Base-by-base conservation (phyloP, 2,113 vertebrate genomes). In the Puffinus mauretanicus region DNA sequence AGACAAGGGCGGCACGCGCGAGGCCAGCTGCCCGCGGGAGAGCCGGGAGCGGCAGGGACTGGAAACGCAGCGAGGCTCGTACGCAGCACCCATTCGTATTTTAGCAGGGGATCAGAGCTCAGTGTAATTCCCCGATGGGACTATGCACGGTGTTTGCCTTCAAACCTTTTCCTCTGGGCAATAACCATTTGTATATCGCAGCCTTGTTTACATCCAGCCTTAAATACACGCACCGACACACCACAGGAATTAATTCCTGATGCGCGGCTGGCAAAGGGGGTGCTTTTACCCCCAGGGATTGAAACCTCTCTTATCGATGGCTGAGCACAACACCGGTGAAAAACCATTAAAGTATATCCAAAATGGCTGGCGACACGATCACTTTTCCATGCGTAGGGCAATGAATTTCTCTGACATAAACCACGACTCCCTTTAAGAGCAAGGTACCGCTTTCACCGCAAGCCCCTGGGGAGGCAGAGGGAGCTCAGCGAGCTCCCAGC, bases 221-320 rank as follows among this genome's bases (percentile, higher is more conserved):
- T 19, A 58, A 47, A 87, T 72, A 42, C 91, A 20, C 10, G 61
- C 52, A 12, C 67, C 13, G 13, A 42, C 65, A 49, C 88, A 78
- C 88, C 88, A 76, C 49, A 36, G 87, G 67, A 58, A 71, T 51
- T 49, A 83, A 87, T 60, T 93, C 70, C 17, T 44, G 4, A 14
- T 46, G 87, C 10, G 2, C 83, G 25, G 21, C 7, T 88, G 94
- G 94, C 93, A 88, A 94, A 94, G 44, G 82, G 71, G 36, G 65
- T 64, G 87, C 36, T 87, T 69, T 54, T 20, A 52, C 11, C 62
- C 65, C 65, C 64, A 69, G 90, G 36, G 8, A 34, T 3, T 19
- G 42, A 71, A 95, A 60, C n/a, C 49, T 32, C 85, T 91, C 57
- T 46, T 88, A 46, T 25, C 75, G 44, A 80, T 40, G 17, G 82